A percentile compares a stretch with the other conserved stretches of the same genome.
These are phyloP conservation scores for Rhodophaea formosa DNA, from an alignment of 2,888 invertebrate genomes.

Conservation along the genomic window DNA sequence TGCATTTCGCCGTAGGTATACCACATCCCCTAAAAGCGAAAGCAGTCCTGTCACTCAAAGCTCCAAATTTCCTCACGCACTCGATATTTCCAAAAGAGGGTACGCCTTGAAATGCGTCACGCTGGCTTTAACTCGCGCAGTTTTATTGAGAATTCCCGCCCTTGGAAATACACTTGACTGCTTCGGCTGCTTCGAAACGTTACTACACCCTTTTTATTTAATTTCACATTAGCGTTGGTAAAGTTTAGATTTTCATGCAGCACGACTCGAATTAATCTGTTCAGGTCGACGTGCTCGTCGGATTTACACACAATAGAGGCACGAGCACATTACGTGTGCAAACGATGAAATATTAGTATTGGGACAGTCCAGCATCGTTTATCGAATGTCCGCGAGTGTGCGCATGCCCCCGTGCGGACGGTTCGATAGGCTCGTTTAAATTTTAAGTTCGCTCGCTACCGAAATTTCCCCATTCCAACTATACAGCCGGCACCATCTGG, in stretches of 20 bases:
- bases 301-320: conserved; percentile 67
- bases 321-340: conserved; percentile 56
- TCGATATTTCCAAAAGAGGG: conserved; percentile 53
- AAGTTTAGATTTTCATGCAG: conserved; percentile 34
- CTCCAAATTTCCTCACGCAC: conserved; percentile 49
- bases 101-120: conserved; percentile 43
- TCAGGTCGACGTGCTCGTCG: conserved; percentile 55
- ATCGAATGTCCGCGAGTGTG: conserved; percentile 46
- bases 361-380: conserved; percentile 40
- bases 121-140: conserved; percentile 37
- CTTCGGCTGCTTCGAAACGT: conserved; percentile 32
- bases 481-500: conserved; percentile 18
- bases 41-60: conserved; percentile 51
- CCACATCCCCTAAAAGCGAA: conserved; percentile 41
- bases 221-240: conserved; percentile 33
- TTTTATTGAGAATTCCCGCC: conserved; percentile 50
- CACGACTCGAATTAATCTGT: conserved; percentile 55
- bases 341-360: conserved; percentile 63
- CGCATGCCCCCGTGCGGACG: conserved; percentile 33
- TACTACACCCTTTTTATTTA: conserved; percentile 35
- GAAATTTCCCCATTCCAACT: conserved; percentile 20
- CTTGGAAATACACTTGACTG: conserved; percentile 44
- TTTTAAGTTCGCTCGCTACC: conserved; percentile 40
- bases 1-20: conserved; percentile 15
- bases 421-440: conserved; percentile 35